phyloP scores from a whole-genome alignment of 2,113 vertebrate genomes.

The Malurus alboscapulatus region DNA sequence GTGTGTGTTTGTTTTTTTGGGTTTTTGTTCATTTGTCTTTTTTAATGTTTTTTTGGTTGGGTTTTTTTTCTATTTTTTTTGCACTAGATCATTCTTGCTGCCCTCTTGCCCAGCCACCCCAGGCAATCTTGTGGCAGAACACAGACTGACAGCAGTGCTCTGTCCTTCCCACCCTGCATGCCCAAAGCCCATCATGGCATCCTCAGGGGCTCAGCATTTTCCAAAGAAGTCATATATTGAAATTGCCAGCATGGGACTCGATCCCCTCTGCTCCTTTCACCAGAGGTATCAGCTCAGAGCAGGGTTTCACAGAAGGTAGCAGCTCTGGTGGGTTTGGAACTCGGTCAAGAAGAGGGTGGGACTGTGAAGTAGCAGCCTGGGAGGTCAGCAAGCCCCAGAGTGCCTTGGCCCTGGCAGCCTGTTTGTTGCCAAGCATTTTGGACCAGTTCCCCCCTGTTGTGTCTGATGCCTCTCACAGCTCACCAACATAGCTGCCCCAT shows the following conservation, averaged over 20 bases:
- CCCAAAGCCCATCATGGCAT: not conserved
- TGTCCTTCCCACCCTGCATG: not conserved
- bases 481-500: not conserved
- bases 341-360: not conserved
- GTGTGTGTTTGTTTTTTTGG: not conserved
- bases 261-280: not conserved
- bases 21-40: not conserved
- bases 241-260: rapidly evolving
- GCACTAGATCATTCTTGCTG: not conserved
- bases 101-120: rapidly evolving
- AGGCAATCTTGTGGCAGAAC: not conserved
- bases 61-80: too few species aligned
- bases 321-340: not conserved
- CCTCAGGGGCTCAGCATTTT: not conserved
- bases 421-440: not conserved
- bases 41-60: not conserved
- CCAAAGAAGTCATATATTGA: rapidly evolving
- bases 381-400: not conserved
- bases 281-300: not conserved
- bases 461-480: not conserved
- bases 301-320: not conserved
- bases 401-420: not conserved
- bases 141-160: not conserved
- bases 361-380: not conserved
- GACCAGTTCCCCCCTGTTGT: not conserved